Evolutionary conservation across 1,140 invertebrate genomes (phyloP).

Genomic region (Caenorhabditis inopinata): DNA sequence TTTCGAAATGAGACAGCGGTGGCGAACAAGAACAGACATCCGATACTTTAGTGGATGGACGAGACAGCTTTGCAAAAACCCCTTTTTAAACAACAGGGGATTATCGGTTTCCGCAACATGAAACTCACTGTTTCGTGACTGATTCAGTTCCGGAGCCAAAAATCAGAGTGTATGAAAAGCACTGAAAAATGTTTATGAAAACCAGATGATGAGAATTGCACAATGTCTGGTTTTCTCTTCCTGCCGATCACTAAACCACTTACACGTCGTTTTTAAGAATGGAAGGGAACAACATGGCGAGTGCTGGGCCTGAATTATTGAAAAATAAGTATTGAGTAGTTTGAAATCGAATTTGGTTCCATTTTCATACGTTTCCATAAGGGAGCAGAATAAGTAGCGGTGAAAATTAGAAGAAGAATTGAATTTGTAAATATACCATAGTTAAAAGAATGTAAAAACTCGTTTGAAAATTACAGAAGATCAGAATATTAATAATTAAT

Average conservation of each 20-base stretch:
- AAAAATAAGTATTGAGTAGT: background rate
- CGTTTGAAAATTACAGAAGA: too few relatives aligned
- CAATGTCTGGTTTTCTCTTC: background rate
- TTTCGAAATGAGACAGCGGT: background rate
- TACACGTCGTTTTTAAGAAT: background rate
- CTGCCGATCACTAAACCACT: background rate
- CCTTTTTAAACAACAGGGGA: slow-evolving; percentile 11
- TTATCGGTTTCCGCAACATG: slow-evolving; percentile 22
- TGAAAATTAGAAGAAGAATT: too few relatives aligned
- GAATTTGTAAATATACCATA: too few relatives aligned
- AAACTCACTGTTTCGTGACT: background rate
- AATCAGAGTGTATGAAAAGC: background rate
- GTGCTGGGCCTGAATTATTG: background rate
- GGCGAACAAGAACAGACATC: slow-evolving; percentile 19
- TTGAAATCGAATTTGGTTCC: background rate
- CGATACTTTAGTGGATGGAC: slow-evolving; percentile 16
- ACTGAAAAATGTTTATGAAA: slow-evolving; percentile 22
- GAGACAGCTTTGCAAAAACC: slow-evolving; percentile 19
- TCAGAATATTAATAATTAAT: too few relatives aligned
- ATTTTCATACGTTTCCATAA: background rate
- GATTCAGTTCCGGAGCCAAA: background rate
- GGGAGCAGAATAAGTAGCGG: background rate
- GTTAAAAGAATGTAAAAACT: too few relatives aligned
- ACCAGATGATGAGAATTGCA: background rate
- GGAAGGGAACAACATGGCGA: background rate